Evolutionary conservation across 2,113 vertebrate species (phyloP).

Genomic region (Ciconia boyciana): DNA sequence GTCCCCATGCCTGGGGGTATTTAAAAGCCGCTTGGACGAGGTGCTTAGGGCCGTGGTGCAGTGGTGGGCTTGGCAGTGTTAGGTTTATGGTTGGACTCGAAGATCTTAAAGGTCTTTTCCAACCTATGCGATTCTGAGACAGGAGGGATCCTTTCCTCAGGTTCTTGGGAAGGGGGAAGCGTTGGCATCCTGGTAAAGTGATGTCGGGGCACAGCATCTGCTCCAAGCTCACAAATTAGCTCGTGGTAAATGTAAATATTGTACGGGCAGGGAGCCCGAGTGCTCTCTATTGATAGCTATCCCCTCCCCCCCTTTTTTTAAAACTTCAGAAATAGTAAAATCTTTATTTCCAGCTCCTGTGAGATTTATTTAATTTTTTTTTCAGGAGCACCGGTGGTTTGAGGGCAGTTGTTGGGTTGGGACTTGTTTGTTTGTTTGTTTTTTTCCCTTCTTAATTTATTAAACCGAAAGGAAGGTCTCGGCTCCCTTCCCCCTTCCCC

Average conservation of each 20-base stretch:
- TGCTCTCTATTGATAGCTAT: neutral
- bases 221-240: neutral
- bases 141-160: neutral
- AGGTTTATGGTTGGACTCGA: no score
- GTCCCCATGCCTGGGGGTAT: no score
- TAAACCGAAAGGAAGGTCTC: conserved; percentile 31
- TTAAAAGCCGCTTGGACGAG: no score
- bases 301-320: neutral
- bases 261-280: neutral
- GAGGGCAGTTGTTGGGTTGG: neutral
- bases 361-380: neutral
- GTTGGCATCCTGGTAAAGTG: neutral
- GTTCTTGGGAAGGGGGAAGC: neutral
- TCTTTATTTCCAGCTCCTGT: conserved; percentile 65
- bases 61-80: no score
- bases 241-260: neutral
- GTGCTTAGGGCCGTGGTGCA: no score
- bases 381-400: neutral
- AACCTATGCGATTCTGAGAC: no score
- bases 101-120: no score
- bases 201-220: neutral
- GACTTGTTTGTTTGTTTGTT: neutral
- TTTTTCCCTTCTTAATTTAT: neutral
- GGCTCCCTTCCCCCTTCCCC: conserved; percentile 68
- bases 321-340: conserved; percentile 63